Percentiles rank a stretch among this genome's conserved stretches.
Conservation (phyloP, 2,113 vertebrate species). For the Cephalopterus ornatus region DNA sequence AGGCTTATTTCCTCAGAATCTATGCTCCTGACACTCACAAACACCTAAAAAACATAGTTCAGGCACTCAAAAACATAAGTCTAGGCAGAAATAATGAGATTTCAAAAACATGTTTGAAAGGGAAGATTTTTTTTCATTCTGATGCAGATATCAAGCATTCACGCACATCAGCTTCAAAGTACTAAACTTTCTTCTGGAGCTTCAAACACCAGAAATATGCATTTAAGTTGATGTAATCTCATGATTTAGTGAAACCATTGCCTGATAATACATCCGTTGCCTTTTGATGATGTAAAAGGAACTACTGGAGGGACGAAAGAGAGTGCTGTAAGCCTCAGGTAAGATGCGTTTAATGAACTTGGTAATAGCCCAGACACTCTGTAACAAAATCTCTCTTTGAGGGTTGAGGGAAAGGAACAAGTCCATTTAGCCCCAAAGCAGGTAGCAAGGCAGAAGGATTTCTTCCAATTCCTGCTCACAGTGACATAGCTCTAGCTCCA, state of each 20-base stretch:
- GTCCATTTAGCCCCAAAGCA: neutral
- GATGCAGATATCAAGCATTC: neutral
- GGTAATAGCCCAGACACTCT: neutral
- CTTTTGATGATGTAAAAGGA: neutral
- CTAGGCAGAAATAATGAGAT: neutral
- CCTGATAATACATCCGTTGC: neutral
- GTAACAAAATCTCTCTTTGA: neutral
- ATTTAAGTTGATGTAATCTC: neutral
- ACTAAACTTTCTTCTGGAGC: neutral
- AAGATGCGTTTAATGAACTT: neutral
- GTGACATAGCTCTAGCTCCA: neutral
- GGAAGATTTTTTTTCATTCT: neutral
- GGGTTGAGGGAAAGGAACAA: neutral
- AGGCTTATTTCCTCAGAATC: neutral
- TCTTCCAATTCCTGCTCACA: neutral
- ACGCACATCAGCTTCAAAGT: neutral
- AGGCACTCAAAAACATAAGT: neutral
- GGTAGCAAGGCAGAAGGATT: neutral
- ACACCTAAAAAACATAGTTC: neutral
- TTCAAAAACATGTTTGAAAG: neutral
- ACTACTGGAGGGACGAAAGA: neutral
- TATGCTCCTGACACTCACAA: neutral
- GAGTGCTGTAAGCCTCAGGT: neutral
- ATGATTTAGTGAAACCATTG: neutral
- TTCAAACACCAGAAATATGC: neutral